Base-by-base conservation (phyloP, 2,888 invertebrate species). In the Adelognathus sp. region DNA sequence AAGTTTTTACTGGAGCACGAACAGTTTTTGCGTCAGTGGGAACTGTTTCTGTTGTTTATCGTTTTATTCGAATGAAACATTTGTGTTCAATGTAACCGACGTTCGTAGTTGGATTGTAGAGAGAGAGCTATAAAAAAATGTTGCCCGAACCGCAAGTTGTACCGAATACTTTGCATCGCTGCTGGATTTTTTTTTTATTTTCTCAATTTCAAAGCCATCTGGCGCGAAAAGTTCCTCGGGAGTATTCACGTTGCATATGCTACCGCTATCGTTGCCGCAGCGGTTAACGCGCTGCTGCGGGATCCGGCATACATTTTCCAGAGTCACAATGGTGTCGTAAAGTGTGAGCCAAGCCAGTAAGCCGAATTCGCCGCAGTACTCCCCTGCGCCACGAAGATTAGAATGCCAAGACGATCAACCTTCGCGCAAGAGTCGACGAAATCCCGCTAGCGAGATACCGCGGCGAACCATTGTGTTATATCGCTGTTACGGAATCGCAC, bases 351-450 rank as follows among this genome's bases (percentile, higher is more conserved):
- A 56, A 16, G 44, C 31, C 69, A 16, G 18, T 64, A 50, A 70
- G 29, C 69, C 63, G 36, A 56, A 50, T 36, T 31, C 36, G 29
- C 39, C 66, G 5, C 18, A 46, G 39, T 61, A 36, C n/a, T 6
- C 75, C 24, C 46, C 54, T n/a, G 36, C 39, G 11, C 36, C 16
- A 29, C 41, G 44, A 69, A n/a, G 44, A 67, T 75, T 75, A 61
- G 67, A 69, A 54, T 44, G 21, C 50, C 50, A 41, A 50, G 39
- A 60, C 27, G 50, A 52, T 66, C n/a, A n/a, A n/a, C n/a, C n/a
- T 54, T 54, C 41, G 44, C 29, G 31, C 27, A 7, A 11, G 27
- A 46, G 11, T 63, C 18, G 18, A 29, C 29, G 2, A 29, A 52
- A 50, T 52, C 36, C n/a, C 21, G 31, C 5, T 52, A 66, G 36